Conservation (phyloP, 2,113 vertebrate genomes). For the Oncorhynchus keta region DNA sequence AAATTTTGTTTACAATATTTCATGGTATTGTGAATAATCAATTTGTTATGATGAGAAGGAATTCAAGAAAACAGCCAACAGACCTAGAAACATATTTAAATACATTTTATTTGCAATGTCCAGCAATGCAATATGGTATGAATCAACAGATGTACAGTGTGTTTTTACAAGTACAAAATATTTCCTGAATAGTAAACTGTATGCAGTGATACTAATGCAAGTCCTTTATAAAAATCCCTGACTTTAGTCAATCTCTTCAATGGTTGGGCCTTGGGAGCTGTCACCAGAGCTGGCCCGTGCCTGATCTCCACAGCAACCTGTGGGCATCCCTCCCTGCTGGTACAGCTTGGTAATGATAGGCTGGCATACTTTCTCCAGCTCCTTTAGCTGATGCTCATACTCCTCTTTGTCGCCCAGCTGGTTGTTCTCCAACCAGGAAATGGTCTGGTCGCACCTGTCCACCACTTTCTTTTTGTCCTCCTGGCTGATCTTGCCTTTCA, state of each 20-base stretch:
- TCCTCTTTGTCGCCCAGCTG: slow-evolving; percentile 41
- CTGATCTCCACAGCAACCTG: slow-evolving; percentile 22
- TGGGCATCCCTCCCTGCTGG: slow-evolving; percentile 40
- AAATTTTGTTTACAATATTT: too few species aligned
- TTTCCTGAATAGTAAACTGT: too few species aligned
- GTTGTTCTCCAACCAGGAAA: slow-evolving; percentile 51
- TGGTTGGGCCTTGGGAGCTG: slow-evolving; percentile 45
- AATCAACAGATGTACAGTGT: neutral
- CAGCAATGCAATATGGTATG: neutral
- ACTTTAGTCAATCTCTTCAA: slow-evolving; percentile 53
- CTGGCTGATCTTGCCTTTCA: slow-evolving; percentile 41
- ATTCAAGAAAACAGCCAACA: too few species aligned
- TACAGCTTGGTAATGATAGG: slow-evolving; percentile 48
- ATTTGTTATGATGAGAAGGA: too few species aligned
- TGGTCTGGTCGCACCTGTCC: slow-evolving; percentile 43
- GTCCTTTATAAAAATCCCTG: too few species aligned
- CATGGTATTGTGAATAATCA: too few species aligned
- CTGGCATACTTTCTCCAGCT: slow-evolving; percentile 21
- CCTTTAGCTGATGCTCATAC: slow-evolving; percentile 50
- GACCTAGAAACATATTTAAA: too few species aligned
- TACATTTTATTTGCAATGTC: neutral
- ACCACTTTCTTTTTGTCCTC: slow-evolving; percentile 47
- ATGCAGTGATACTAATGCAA: too few species aligned
- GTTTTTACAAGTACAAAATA: too few species aligned
- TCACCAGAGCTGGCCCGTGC: slow-evolving; percentile 14